A percentile compares a stretch with the other conserved stretches of the same genome.
Evolutionary conservation across 2,888 invertebrate genomes (phyloP).

Genomic region (Neocrepidodera transversa): DNA sequence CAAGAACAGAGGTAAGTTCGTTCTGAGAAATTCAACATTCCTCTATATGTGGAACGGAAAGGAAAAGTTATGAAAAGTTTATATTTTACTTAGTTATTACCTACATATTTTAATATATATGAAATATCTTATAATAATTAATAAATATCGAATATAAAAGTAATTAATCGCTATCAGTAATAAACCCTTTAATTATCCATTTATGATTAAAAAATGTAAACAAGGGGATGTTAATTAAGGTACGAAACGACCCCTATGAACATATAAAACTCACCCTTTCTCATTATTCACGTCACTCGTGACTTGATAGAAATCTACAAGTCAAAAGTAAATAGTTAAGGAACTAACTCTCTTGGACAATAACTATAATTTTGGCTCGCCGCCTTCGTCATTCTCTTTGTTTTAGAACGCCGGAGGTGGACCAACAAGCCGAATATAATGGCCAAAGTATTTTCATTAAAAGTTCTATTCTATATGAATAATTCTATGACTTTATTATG

Average conservation of each 20-base stretch:
- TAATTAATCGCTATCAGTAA: no score
- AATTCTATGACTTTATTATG: no score
- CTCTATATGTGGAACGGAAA: conserved; percentile 11
- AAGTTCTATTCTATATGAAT: no score
- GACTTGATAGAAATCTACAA: conserved; percentile 25
- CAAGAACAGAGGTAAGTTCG: conserved; percentile 17
- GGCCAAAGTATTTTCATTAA: no score
- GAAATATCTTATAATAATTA: no score
- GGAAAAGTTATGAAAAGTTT: no score
- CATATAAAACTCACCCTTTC: conserved; percentile 20
- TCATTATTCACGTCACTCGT: conserved; percentile 24
- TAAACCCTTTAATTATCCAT: no score
- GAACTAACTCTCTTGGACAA: conserved; percentile 29
- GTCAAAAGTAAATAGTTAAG: conserved; percentile 25
- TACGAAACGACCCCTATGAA: not conserved
- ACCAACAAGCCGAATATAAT: not conserved
- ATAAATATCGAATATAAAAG: no score
- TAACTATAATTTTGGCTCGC: conserved; percentile 34
- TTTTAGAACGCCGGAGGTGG: conserved; percentile 15
- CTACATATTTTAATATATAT: no score
- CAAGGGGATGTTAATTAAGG: conserved; percentile 9
- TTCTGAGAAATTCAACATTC: conserved; percentile 15
- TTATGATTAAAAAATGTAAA: conserved; percentile 1
- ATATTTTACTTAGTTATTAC: no score
- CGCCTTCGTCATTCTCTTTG: conserved; percentile 31